These are phyloP conservation scores for Empis stercorea DNA, from an alignment of 2,888 invertebrate genomes.

Conservation along the genomic window DNA sequence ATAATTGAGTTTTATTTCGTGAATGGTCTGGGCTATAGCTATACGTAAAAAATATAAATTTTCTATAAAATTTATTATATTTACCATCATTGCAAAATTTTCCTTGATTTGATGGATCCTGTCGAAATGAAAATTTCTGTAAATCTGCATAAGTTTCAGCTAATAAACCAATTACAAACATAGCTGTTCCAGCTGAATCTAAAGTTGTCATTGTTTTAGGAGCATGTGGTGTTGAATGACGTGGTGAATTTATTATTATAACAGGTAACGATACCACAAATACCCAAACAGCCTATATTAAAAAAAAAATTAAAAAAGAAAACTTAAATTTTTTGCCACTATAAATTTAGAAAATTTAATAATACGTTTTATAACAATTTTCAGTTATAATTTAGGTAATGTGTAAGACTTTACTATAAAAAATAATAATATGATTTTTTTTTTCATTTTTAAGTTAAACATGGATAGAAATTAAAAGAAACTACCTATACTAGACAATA, in stretches of 20 bases:
- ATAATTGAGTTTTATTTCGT: neutral
- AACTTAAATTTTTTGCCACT: too few species aligned
- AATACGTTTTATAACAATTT: too few species aligned
- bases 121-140: constrained; percentile 82
- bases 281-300: constrained; percentile 71
- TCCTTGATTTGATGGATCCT: constrained; percentile 77
- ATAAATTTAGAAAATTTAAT: too few species aligned
- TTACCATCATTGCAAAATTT: constrained; percentile 85
- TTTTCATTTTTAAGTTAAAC: too few species aligned
- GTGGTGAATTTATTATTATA: constrained; percentile 77
- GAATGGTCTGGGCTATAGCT: neutral
- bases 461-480: too few species aligned
- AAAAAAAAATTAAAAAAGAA: neutral
- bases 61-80: neutral
- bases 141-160: constrained; percentile 85
- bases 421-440: too few species aligned
- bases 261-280: constrained; percentile 83
- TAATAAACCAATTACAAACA: constrained; percentile 73
- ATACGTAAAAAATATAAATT: neutral
- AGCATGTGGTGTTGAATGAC: constrained; percentile 58
- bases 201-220: constrained; percentile 77
- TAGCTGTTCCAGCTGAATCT: constrained; percentile 72
- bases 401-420: too few species aligned
- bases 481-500: too few species aligned
- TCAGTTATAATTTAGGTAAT: too few species aligned